These are phyloP conservation scores for Buceros bicornis DNA, from an alignment of 2,797 vertebrate species.

Conservation along the genomic window DNA sequence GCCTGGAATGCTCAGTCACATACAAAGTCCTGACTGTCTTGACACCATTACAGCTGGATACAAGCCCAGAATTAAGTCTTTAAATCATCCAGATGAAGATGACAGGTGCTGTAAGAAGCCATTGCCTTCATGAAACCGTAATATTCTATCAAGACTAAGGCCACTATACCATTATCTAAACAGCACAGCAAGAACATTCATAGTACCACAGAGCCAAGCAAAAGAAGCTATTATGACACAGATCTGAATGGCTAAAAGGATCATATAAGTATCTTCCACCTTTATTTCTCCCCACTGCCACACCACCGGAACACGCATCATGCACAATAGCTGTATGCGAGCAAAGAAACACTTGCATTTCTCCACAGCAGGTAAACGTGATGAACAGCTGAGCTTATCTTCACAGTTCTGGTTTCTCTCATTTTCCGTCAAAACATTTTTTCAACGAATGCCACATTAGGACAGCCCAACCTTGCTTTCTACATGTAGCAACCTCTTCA, in stretches of 20 bases:
- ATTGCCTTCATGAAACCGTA: background rate
- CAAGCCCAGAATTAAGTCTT: background rate
- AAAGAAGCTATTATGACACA: background rate
- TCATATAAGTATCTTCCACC: background rate
- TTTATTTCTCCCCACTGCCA: background rate
- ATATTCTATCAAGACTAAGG: background rate
- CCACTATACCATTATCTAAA: background rate
- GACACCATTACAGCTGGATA: background rate
- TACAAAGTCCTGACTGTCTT: background rate
- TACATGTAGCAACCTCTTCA: background rate
- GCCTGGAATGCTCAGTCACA: background rate
- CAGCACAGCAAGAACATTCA: background rate
- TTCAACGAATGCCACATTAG: background rate
- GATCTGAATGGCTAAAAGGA: background rate
- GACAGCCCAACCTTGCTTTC: background rate
- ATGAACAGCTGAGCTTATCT: background rate
- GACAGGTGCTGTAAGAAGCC: background rate
- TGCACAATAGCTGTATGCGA: fast-evolving
- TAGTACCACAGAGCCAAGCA: background rate
- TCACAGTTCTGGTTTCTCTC: background rate
- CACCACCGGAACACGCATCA: background rate
- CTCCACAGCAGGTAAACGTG: background rate
- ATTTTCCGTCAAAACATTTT: background rate
- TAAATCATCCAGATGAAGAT: constrained; percentile 14
- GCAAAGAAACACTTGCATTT: background rate